Evolutionary conservation across 2,113 vertebrate genomes (phyloP).

Genomic region (Hippocampus mohnikei): DNA sequence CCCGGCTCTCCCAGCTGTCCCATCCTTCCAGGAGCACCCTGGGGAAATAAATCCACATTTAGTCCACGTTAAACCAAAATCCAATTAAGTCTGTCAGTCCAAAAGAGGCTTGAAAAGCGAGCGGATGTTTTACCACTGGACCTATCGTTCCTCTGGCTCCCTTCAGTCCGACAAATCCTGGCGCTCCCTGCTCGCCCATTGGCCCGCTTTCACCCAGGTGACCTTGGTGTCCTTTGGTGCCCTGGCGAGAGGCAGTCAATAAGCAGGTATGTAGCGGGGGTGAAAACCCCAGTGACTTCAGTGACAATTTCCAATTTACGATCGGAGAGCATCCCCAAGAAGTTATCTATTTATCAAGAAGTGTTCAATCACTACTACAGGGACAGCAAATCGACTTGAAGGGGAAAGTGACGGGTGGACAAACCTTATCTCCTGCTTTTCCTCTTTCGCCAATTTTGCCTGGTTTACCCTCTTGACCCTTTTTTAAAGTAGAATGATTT

Average conservation of each 20-base stretch:
- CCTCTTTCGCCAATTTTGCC: slow-evolving; percentile 87
- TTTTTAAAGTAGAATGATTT: slow-evolving; percentile 24
- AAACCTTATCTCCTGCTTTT: slow-evolving; percentile 86
- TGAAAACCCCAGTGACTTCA: background rate
- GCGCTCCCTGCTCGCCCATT: slow-evolving; percentile 76
- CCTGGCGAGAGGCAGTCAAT: slow-evolving; percentile 69
- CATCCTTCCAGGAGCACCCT: slow-evolving; percentile 90
- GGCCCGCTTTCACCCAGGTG: slow-evolving; percentile 85
- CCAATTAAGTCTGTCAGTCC: slow-evolving; percentile 6
- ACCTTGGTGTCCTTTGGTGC: slow-evolving; percentile 87
- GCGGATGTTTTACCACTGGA: slow-evolving; percentile 73
- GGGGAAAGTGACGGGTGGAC: slow-evolving; percentile 19
- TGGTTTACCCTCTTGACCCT: slow-evolving; percentile 93
- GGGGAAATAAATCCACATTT: slow-evolving; percentile 21
- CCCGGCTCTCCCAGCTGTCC: slow-evolving; percentile 85
- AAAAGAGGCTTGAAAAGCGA: background rate
- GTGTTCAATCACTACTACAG: slow-evolving; percentile 5
- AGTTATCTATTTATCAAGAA: background rate
- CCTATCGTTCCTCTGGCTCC: slow-evolving; percentile 91
- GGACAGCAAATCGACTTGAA: slow-evolving; percentile 10
- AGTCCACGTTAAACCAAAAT: slow-evolving; percentile 5
- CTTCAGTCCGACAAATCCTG: slow-evolving; percentile 85
- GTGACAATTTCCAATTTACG: background rate
- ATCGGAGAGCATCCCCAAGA: background rate
- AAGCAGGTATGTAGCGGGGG: slow-evolving; percentile 20